Evolutionary conservation across 1,140 invertebrate species (phyloP), one percentile per base, ranked within the genome.

Genomic region (Monochamus saltuarius): DNA sequence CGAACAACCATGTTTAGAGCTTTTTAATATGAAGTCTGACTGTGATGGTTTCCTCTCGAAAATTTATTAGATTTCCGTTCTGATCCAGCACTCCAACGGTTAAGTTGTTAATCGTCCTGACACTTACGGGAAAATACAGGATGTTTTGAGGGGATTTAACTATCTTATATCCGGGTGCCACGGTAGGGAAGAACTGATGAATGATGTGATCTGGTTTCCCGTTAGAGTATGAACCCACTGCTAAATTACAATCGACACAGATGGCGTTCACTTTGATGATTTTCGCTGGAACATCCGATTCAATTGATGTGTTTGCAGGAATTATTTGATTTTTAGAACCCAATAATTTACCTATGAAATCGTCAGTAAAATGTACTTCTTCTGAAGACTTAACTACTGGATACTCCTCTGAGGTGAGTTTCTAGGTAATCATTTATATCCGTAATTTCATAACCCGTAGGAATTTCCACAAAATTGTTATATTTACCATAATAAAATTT

Each of bases 71-170:
- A 56, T 56, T 34, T 34, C 46, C 19, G 19, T 43, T 39, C 29
- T 50, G 56, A 59, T 59, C 56, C 1, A 59, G 8, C 14, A 51
- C 35, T 4, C 35, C 39, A 7, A 59, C 39, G 16, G 56, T 59
- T 16, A 43, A 51, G 56, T 59, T 59, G 7, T n/a, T n/a, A n/a
- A 59, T 59, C 7, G 56, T 50, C 51, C 38, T 51, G 22, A 51
- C 39, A 17, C 3, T 59, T 11, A 59, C 56, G 36, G 56, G 56
- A 40, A 37, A 59, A 39, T 50, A 51, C 2, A 59, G 17, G 13
- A 52, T 40, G 10, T 17, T 45, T 10, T 40, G 36, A 49, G 49
- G 56, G 29, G 37, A 37, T 11, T 59, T 46, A 7, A 59, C 38
- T 52, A 59, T 59, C 50, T 59, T 59, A 59, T 59, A 59, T 7